A percentile compares a stretch with the other conserved stretches of the same genome.
These are phyloP conservation scores for Anisognathus igniventris DNA, from an alignment of 2,797 vertebrate species.

Conservation along the genomic window DNA sequence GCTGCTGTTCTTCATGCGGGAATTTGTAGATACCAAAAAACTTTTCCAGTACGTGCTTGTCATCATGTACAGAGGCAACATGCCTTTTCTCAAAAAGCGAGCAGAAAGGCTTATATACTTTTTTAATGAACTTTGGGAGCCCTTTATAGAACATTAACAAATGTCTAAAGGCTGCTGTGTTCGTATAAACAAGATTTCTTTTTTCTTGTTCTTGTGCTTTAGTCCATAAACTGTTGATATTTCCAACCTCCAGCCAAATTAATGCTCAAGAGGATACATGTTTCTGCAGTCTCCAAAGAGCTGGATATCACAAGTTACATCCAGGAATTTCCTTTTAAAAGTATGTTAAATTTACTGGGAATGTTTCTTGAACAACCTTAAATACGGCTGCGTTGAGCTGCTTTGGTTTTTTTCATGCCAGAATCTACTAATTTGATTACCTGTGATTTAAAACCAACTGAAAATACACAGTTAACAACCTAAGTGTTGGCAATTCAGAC, in stretches of 20 bases:
- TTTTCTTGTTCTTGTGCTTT: not conserved
- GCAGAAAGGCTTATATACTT: not conserved
- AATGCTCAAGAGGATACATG: not conserved
- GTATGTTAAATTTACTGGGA: not conserved
- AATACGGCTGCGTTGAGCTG: not conserved
- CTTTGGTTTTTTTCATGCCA: not conserved
- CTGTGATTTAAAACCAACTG: not conserved
- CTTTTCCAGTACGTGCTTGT: not conserved
- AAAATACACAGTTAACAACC: not conserved
- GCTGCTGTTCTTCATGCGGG: not conserved
- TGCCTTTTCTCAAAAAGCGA: not conserved
- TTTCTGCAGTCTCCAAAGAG: not conserved
- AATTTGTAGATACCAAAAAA: not conserved
- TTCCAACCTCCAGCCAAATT: not conserved
- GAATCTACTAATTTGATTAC: not conserved
- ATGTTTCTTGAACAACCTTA: not conserved
- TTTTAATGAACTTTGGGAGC: slow-evolving; percentile 6
- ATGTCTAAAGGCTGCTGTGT: not conserved
- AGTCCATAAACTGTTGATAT: not conserved
- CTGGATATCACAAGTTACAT: not conserved
- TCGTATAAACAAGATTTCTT: not conserved
- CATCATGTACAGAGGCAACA: not conserved
- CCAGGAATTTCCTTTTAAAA: not conserved
- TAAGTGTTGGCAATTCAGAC: not conserved
- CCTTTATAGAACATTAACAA: not conserved